A percentile compares a stretch with the other conserved stretches of the same genome.
Conservation (phyloP, 1,140 invertebrate genomes). For the Heliconius hermathena region DNA sequence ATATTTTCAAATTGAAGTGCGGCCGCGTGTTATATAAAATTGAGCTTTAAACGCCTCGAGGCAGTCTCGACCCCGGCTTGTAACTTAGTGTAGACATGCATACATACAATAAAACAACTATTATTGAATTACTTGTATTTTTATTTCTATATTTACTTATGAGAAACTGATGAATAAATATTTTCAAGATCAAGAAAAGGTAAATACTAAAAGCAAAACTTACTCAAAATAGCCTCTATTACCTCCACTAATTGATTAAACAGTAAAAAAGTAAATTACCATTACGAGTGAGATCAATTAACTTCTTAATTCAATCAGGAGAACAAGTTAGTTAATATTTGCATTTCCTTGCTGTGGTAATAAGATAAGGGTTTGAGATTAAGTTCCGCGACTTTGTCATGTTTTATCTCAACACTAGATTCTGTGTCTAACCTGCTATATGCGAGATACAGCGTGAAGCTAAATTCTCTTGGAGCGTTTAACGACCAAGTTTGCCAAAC, state of each 20-base stretch:
- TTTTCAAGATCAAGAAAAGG: too few species aligned
- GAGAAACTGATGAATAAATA: too few species aligned
- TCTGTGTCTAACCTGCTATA: neutral
- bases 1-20: neutral
- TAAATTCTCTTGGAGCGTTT: too few species aligned
- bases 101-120: conserved; percentile 52
- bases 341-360: neutral
- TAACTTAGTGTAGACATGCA: conserved; percentile 49
- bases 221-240: too few species aligned
- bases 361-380: neutral
- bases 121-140: conserved; percentile 40
- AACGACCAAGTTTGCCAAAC: too few species aligned
- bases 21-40: conserved; percentile 26
- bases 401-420: neutral
- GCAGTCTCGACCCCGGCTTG: conserved; percentile 42
- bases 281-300: too few species aligned
- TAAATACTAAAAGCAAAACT: too few species aligned
- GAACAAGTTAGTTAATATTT: neutral
- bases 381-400: neutral
- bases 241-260: too few species aligned
- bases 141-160: conserved; percentile 10
- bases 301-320: too few species aligned
- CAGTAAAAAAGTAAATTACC: too few species aligned
- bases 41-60: conserved; percentile 46
- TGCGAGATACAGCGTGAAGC: neutral